A percentile compares a stretch with the other conserved stretches of the same genome.
phyloP scores from a whole-genome alignment of 2,888 invertebrate species.

The Tachina fera region DNA sequence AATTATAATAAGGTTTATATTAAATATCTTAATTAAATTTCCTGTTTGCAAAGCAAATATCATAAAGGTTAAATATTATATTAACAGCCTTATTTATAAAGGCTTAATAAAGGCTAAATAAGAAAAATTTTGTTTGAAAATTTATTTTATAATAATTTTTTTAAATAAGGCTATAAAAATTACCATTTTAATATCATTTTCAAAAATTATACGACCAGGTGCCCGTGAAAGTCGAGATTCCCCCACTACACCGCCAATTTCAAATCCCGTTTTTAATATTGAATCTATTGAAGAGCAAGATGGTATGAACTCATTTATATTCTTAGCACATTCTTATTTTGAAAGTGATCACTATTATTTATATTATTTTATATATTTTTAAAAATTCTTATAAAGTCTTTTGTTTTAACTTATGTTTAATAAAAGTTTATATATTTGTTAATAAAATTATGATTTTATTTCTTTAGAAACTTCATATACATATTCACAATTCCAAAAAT shows the following conservation, averaged over 20 bases:
- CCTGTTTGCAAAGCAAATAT: too few species aligned
- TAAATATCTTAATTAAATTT: too few species aligned
- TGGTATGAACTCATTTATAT: slow-evolving; percentile 75
- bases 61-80: too few species aligned
- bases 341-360: slow-evolving; percentile 57
- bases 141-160: too few species aligned
- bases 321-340: not conserved
- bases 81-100: too few species aligned
- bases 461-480: slow-evolving; percentile 86
- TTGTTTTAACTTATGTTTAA: not conserved
- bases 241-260: slow-evolving; percentile 82
- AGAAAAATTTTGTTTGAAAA: too few species aligned
- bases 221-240: slow-evolving; percentile 82
- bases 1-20: too few species aligned
- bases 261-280: slow-evolving; percentile 82
- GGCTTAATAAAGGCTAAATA: too few species aligned
- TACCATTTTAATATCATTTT: not conserved
- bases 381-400: too few species aligned
- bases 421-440: not conserved
- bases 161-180: not conserved
- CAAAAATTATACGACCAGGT: slow-evolving; percentile 74
- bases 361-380: not conserved
- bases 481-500: slow-evolving; percentile 88
- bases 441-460: slow-evolving; percentile 23
- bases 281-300: slow-evolving; percentile 81